Conservation (phyloP, 2,113 vertebrate genomes). For the Hippopotamus amphibius region DNA sequence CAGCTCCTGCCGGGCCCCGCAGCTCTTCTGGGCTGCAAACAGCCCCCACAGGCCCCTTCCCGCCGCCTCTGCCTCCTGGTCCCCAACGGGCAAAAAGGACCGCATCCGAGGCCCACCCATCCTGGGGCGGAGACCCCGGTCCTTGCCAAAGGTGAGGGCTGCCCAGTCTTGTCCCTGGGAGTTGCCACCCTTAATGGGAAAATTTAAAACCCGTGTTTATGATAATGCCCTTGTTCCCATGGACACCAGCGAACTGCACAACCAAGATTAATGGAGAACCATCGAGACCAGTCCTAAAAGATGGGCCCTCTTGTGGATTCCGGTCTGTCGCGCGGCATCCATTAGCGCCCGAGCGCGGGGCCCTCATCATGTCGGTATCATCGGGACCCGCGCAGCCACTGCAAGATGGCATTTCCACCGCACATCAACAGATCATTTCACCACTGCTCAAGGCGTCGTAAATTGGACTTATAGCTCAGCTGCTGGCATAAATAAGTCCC, state of each 20-base stretch:
- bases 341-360: conserved; percentile 86
- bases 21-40: conserved; percentile 74
- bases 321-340: conserved; percentile 86
- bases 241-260: conserved; percentile 85
- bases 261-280: conserved; percentile 88
- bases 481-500: conserved; percentile 99
- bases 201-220: conserved; percentile 87
- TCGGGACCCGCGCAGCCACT: conserved; percentile 87
- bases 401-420: conserved; percentile 95
- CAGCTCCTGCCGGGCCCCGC: conserved; percentile 76
- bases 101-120: rapidly evolving
- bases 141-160: rapidly evolving
- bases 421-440: conserved; percentile 92
- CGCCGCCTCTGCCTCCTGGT: background rate
- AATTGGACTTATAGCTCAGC: conserved; percentile 98
- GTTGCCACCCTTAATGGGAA: conserved; percentile 83
- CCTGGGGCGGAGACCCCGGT: rapidly evolving
- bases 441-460: conserved; percentile 95
- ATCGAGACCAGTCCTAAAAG: conserved; percentile 87
- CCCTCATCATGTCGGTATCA: conserved; percentile 87
- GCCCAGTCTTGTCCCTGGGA: conserved; percentile 68
- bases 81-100: background rate
- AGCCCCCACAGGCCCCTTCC: conserved; percentile 65
- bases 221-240: conserved; percentile 88
- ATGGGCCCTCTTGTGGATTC: conserved; percentile 87